A percentile compares a stretch with the other conserved stretches of the same genome.
Conservation (phyloP, 2,888 invertebrate genomes). For the Lutraria lutraria region DNA sequence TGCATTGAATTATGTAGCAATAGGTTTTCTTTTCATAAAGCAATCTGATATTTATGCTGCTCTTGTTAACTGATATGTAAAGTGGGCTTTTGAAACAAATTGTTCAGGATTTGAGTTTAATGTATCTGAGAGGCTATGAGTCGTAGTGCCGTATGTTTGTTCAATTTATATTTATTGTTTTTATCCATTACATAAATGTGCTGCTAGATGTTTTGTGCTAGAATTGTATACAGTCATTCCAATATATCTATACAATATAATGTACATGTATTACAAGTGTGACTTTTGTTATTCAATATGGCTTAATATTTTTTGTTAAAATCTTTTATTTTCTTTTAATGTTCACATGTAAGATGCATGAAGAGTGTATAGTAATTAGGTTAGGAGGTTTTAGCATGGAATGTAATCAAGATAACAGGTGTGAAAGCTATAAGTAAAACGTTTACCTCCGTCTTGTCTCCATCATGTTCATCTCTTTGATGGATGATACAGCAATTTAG, state of each 20-base stretch:
- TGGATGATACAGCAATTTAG: too few relatives aligned
- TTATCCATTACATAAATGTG: slow-evolving; percentile 1
- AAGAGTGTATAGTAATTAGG: background rate
- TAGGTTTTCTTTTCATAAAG: too few relatives aligned
- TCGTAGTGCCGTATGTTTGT: background rate
- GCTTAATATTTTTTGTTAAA: background rate
- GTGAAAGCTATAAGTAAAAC: background rate
- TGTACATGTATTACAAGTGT: background rate
- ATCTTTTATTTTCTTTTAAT: background rate
- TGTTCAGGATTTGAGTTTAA: too few relatives aligned
- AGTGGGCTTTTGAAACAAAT: too few relatives aligned
- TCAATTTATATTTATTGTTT: background rate
- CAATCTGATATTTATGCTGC: too few relatives aligned
- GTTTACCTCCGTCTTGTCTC: too few relatives aligned
- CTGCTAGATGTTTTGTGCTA: slow-evolving; percentile 13
- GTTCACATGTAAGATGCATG: background rate
- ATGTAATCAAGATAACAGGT: background rate
- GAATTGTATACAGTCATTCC: slow-evolving; percentile 19
- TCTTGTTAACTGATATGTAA: too few relatives aligned
- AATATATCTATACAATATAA: background rate
- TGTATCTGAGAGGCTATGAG: too few relatives aligned
- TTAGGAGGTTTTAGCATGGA: background rate
- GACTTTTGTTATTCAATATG: background rate
- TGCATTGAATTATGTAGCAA: too few relatives aligned
- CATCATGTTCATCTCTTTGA: too few relatives aligned